These are phyloP conservation scores for Apostichopus leukothele DNA, from an alignment of 53 echinoderm and acorn worm genomes.

Conservation along the genomic window DNA sequence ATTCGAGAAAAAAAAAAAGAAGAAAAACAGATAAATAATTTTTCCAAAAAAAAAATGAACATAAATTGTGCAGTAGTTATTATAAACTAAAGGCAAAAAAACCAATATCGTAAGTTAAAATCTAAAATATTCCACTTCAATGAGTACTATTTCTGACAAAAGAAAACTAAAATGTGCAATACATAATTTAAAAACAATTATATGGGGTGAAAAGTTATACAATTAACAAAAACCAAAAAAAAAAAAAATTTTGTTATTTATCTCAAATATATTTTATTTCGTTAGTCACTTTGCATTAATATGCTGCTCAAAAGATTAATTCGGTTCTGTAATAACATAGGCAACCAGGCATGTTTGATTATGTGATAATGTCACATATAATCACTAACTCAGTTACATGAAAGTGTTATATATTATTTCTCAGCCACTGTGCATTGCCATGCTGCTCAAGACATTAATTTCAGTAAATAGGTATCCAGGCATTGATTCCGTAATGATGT, in stretches of 20 bases:
- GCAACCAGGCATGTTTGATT: too few species aligned
- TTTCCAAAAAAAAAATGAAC: neutral
- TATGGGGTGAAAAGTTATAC: slow-evolving; percentile 5
- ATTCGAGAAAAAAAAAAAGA: slow-evolving; percentile 10
- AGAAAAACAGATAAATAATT: neutral
- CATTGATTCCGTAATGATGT: too few species aligned
- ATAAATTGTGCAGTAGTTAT: neutral
- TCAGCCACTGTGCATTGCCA: too few species aligned
- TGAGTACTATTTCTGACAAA: slow-evolving; percentile 40
- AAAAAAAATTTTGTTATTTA: neutral
- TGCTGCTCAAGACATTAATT: too few species aligned
- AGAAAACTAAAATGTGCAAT: slow-evolving; percentile 38
- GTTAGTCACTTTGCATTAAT: neutral
- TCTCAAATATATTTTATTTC: slow-evolving; percentile 29
- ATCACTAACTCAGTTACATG: too few species aligned
- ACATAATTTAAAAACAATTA: slow-evolving; percentile 17
- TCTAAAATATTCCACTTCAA: slow-evolving; percentile 31
- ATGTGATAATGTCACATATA: too few species aligned
- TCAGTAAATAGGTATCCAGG: too few species aligned
- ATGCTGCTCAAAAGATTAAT: neutral
- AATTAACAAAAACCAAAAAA: neutral
- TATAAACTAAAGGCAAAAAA: neutral
- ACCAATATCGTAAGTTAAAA: neutral
- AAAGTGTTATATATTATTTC: too few species aligned
- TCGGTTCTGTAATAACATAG: neutral